These are phyloP conservation scores for Pseudachorutes palmiensis DNA, from an alignment of 1,140 invertebrate genomes.

Conservation along the genomic window DNA sequence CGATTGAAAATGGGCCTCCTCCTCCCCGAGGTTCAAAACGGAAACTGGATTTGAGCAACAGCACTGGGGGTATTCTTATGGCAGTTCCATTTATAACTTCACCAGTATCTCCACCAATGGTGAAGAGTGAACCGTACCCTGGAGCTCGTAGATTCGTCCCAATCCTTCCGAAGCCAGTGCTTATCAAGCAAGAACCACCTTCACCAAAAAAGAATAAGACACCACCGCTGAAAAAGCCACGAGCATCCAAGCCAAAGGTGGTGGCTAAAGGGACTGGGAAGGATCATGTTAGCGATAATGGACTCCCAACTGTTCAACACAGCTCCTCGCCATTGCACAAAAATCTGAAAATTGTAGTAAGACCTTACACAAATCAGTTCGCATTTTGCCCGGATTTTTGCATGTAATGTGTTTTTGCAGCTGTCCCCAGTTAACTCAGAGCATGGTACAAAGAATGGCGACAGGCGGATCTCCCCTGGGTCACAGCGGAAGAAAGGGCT, in stretches of 20 bases:
- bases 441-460: background rate
- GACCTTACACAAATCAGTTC: background rate
- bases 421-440: background rate
- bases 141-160: background rate
- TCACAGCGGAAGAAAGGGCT: background rate
- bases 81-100: background rate
- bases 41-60: no score
- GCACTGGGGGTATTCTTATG: background rate
- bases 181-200: no score
- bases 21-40: no score
- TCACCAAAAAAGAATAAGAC: conserved; percentile 55
- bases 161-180: conserved; percentile 57
- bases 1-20: no score
- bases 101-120: background rate
- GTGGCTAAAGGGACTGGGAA: background rate
- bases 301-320: background rate
- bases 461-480: background rate
- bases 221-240: background rate
- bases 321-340: background rate
- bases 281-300: background rate
- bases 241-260: background rate
- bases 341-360: conserved; percentile 2
- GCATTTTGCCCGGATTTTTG: background rate
- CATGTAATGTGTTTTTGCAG: background rate
- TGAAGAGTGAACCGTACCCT: no score